Evolutionary conservation across 2,797 vertebrate species (phyloP).

Genomic region (Chromis chromis): DNA sequence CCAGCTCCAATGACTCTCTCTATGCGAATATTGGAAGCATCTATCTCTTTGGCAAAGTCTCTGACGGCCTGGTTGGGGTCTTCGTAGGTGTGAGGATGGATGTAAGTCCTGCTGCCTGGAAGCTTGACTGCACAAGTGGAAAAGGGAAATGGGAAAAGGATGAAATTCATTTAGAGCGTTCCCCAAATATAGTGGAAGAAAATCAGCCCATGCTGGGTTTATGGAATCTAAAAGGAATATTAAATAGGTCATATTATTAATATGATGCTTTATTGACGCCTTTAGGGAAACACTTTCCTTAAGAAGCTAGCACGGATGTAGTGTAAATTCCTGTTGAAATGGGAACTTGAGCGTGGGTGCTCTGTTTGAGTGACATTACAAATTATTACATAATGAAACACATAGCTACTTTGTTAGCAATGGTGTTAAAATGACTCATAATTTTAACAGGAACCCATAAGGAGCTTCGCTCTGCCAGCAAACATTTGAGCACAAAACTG

Average conservation of each 20-base stretch:
- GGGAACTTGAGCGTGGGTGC: conserved; percentile 29
- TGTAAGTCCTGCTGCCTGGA: conserved; percentile 86
- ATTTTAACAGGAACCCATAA: conserved; percentile 68
- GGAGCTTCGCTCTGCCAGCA: conserved; percentile 47
- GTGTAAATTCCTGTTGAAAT: conserved; percentile 4
- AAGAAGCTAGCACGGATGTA: background rate
- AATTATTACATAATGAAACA: conserved; percentile 62
- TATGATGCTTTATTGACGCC: background rate
- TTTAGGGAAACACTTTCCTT: background rate
- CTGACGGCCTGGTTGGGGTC: conserved; percentile 88
- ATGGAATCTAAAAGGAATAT: background rate
- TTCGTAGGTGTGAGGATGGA: conserved; percentile 88
- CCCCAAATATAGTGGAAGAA: background rate
- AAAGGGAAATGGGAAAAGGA: conserved; percentile 13
- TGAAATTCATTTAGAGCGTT: background rate
- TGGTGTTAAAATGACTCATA: conserved; percentile 66
- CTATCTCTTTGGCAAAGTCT: conserved; percentile 89
- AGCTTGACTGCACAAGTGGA: conserved; percentile 80
- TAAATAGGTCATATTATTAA: background rate
- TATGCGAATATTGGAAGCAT: conserved; percentile 87
- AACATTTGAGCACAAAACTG: conserved; percentile 48
- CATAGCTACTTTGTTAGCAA: conserved; percentile 50
- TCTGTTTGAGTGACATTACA: conserved; percentile 53
- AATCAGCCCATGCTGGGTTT: background rate
- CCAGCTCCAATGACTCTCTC: conserved; percentile 88